Evolutionary conservation across 2,113 vertebrate genomes (phyloP), one percentile per base, ranked within the genome.

Genomic region (Podilymbus podiceps): DNA sequence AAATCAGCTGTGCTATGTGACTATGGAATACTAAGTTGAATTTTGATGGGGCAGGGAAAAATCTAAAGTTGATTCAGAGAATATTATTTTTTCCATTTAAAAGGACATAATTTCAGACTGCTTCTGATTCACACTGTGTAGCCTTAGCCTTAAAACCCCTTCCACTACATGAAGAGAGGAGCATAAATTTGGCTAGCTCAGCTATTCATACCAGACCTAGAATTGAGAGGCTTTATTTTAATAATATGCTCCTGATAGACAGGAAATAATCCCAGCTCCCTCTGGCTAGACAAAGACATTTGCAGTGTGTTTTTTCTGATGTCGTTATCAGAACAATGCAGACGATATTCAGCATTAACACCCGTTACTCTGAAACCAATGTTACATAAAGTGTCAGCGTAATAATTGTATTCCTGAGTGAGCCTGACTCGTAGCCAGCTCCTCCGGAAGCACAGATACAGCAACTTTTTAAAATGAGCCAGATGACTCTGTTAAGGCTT

Each of bases 281-380:
- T 78, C 73, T 67, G 47, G 64, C 63, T 83, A 72, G 44, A 88
- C 58, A 56, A 82, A 79, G 40, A 56, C 22, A 52, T 89, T 77
- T 71, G 55, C 67, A 92, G 33, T 0, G 0, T 30, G 13, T 1
- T 55, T 86, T 74, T 78, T 19, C 60, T 67, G 84, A 67, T 87
- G 84, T 52, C n/a, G 72, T 75, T 95, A 92, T 78, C 73, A 78
- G 93, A 89, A 81, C 35, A 91, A 63, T 35, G 31, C 80, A 90
- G 81, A 79, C 15, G 4, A 81, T 64, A 71, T 35, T 87, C 69
- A 82, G 47, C 64, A 60, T 75, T 80, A 88, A 44, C 56, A 90
- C 20, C n/a, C 6, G 2, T 62, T 85, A 90, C 49, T 85, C 78
- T 60, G 24, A 85, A 86, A 68, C 24, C 79, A 80, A 24, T 33